A percentile compares a stretch with the other conserved stretches of the same genome.
phyloP scores from a whole-genome alignment of 2,888 invertebrate genomes.

The Megamerina dolium region DNA sequence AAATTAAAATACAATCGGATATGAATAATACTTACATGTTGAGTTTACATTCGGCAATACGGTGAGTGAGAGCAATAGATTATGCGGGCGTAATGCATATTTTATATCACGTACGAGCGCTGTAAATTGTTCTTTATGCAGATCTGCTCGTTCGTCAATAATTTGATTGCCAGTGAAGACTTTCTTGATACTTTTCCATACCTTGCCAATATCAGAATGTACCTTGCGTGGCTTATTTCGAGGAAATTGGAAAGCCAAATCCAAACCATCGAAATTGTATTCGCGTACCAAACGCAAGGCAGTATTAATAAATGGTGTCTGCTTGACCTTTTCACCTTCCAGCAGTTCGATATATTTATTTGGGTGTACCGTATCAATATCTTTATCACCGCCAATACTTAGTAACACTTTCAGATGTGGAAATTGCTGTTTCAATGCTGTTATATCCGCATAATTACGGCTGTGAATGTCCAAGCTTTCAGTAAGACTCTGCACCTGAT shows the following conservation, averaged over 20 bases:
- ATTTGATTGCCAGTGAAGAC: conserved; percentile 63
- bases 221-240: conserved; percentile 72
- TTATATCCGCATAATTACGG: conserved; percentile 67
- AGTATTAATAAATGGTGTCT: conserved; percentile 70
- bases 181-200: conserved; percentile 73
- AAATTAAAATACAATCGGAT: too few relatives aligned
- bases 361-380: conserved; percentile 56
- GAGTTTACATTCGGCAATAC: conserved; percentile 77
- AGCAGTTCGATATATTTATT: conserved; percentile 67
- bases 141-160: conserved; percentile 67
- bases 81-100: conserved; percentile 62
- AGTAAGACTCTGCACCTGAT: conserved; percentile 64
- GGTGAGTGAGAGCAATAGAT: conserved; percentile 60
- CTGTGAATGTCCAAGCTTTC: conserved; percentile 66
- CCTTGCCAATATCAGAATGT: conserved; percentile 54
- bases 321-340: conserved; percentile 64
- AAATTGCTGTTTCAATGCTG: conserved; percentile 62
- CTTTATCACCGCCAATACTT: conserved; percentile 71
- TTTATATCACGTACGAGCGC: conserved; percentile 69
- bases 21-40: conserved; percentile 53
- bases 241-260: conserved; percentile 82
- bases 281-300: conserved; percentile 65
- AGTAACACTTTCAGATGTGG: conserved; percentile 67
- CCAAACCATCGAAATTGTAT: conserved; percentile 80
- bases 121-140: conserved; percentile 74